Evolutionary conservation across 2,113 vertebrate genomes (phyloP).

Genomic region (Scolopax mira): DNA sequence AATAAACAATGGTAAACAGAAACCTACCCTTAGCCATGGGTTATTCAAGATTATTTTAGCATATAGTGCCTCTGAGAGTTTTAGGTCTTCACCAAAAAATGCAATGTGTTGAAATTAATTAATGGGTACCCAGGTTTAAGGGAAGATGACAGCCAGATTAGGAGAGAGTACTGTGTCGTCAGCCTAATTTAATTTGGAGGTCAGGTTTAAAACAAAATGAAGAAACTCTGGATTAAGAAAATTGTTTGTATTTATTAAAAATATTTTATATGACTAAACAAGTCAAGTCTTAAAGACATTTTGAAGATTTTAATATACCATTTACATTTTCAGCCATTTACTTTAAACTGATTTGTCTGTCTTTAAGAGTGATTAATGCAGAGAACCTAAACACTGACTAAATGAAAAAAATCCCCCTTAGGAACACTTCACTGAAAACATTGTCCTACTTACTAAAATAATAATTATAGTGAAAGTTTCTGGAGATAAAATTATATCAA

Average conservation of each 20-base stretch:
- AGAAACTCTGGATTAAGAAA: neutral
- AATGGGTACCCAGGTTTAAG: neutral
- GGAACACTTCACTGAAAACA: conserved; percentile 26
- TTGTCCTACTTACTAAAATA: conserved; percentile 36
- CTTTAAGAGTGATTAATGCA: conserved; percentile 58
- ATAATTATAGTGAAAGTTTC: conserved; percentile 36
- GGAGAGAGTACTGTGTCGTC: neutral
- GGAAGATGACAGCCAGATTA: neutral
- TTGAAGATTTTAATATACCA: conserved; percentile 21
- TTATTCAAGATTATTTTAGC: neutral
- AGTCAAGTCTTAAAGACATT: neutral
- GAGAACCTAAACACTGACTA: conserved; percentile 11
- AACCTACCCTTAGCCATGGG: neutral
- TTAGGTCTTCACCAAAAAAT: neutral
- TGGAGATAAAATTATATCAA: conserved; percentile 38
- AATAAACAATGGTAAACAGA: neutral
- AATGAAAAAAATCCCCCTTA: conserved; percentile 1
- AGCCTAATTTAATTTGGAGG: neutral
- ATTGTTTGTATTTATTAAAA: neutral
- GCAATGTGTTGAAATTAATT: neutral
- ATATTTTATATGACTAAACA: neutral
- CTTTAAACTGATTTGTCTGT: conserved; percentile 32
- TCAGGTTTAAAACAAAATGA: neutral
- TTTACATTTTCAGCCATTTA: conserved; percentile 32
- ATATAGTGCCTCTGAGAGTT: neutral